Evolutionary conservation across 2,888 invertebrate genomes (phyloP).

Genomic region (Conomelus anceps): DNA sequence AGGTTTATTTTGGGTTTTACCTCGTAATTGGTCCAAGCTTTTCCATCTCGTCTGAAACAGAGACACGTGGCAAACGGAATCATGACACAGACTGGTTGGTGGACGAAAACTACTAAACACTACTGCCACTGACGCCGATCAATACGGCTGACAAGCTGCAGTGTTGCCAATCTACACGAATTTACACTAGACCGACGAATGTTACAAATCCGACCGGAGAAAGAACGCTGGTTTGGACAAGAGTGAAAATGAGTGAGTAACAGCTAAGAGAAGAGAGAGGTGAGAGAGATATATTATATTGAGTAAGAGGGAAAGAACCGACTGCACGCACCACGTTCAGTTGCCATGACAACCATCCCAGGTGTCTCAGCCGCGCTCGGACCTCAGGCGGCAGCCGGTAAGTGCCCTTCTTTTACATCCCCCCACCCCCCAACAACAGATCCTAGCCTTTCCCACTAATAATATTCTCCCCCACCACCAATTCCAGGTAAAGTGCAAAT

Average conservation of each 20-base stretch:
- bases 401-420: not conserved
- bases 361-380: not conserved
- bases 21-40: slow-evolving; percentile 1
- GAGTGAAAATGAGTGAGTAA: not conserved
- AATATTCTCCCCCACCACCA: too few relatives aligned
- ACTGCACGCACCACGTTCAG: not conserved
- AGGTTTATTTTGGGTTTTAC: not conserved
- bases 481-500: not conserved
- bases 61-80: slow-evolving; percentile 22
- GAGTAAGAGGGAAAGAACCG: not conserved
- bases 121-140: not conserved
- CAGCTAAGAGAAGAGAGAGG: not conserved
- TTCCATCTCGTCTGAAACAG: slow-evolving; percentile 5
- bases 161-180: not conserved
- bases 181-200: not conserved
- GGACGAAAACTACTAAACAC: not conserved
- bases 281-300: too few relatives aligned
- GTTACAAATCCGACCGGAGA: too few relatives aligned
- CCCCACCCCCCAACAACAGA: not conserved
- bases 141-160: not conserved
- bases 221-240: not conserved
- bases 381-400: not conserved
- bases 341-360: not conserved
- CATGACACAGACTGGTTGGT: slow-evolving; percentile 8
- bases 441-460: too few relatives aligned